Conservation (phyloP, 1,140 invertebrate species). For the Eurosta solidaginis region DNA sequence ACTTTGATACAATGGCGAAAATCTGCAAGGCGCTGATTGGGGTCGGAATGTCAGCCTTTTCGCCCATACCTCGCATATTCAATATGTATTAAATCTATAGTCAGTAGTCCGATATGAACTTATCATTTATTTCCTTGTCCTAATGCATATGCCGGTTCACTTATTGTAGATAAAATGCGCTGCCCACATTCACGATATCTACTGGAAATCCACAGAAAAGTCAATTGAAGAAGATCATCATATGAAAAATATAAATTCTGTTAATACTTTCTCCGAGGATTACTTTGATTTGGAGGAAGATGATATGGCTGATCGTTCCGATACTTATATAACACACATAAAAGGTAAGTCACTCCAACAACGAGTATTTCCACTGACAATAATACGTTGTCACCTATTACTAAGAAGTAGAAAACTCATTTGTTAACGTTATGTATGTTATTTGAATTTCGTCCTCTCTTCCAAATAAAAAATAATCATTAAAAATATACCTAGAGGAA, state of each 20-base stretch:
- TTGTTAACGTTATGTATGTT: not conserved
- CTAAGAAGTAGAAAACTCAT: not conserved
- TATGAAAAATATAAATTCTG: conserved; percentile 44
- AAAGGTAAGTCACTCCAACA: conserved; percentile 53
- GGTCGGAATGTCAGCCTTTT: too few relatives aligned
- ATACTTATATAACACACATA: conserved; percentile 56
- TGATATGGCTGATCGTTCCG: conserved; percentile 51
- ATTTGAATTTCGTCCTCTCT: not conserved
- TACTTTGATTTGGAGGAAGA: conserved; percentile 53
- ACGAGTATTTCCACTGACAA: not conserved
- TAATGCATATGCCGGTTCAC: not conserved
- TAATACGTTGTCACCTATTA: not conserved
- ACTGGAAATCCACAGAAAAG: conserved; percentile 67
- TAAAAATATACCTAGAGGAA: not conserved
- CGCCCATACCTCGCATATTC: too few relatives aligned
- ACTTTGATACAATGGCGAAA: too few relatives aligned
- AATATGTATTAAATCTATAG: too few relatives aligned
- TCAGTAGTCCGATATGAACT: not conserved
- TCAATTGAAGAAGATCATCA: conserved; percentile 63
- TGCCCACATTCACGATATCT: conserved; percentile 65
- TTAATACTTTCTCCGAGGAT: conserved; percentile 55
- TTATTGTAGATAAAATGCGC: conserved; percentile 63
- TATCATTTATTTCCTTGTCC: not conserved
- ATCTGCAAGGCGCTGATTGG: not conserved
- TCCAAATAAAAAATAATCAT: not conserved